Evolutionary conservation across 2,113 vertebrate species (phyloP).

Genomic region (Noctilio leporinus): DNA sequence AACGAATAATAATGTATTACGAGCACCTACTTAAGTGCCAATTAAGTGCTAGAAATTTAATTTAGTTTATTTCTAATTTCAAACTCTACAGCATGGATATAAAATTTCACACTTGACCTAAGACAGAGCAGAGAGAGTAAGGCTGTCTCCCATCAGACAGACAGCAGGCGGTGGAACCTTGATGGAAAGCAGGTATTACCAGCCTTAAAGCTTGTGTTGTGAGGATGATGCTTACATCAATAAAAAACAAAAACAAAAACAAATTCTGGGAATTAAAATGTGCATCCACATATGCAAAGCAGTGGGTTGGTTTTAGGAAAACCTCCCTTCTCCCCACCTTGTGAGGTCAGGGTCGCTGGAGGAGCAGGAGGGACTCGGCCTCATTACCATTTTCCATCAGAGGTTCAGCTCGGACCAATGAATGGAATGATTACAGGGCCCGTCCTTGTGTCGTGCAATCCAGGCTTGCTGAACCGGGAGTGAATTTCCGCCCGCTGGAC

Average conservation of each 20-base stretch:
- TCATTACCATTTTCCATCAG: conserved; percentile 55
- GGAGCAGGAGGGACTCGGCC: background rate
- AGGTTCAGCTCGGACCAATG: conserved; percentile 70
- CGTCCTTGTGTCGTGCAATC: conserved; percentile 33
- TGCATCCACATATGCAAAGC: background rate
- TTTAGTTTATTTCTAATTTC: background rate
- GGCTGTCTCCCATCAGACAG: background rate
- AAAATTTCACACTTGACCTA: background rate
- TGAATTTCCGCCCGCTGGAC: conserved; percentile 65
- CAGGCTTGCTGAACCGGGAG: conserved; percentile 61
- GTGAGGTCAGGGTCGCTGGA: background rate
- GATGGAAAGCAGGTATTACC: background rate
- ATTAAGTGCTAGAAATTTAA: background rate
- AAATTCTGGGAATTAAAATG: background rate
- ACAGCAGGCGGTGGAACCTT: background rate
- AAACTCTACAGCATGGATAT: background rate
- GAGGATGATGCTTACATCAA: background rate
- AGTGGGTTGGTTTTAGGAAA: background rate
- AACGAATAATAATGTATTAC: background rate
- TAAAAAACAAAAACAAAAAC: background rate
- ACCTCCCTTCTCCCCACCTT: background rate
- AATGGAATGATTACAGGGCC: conserved; percentile 63
- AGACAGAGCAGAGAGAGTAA: background rate
- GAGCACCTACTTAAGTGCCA: background rate
- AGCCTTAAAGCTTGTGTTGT: background rate